A percentile compares a stretch with the other conserved stretches of the same genome.
These are phyloP conservation scores for Buceros bicornis DNA, from an alignment of 2,797 vertebrate species.

Conservation along the genomic window DNA sequence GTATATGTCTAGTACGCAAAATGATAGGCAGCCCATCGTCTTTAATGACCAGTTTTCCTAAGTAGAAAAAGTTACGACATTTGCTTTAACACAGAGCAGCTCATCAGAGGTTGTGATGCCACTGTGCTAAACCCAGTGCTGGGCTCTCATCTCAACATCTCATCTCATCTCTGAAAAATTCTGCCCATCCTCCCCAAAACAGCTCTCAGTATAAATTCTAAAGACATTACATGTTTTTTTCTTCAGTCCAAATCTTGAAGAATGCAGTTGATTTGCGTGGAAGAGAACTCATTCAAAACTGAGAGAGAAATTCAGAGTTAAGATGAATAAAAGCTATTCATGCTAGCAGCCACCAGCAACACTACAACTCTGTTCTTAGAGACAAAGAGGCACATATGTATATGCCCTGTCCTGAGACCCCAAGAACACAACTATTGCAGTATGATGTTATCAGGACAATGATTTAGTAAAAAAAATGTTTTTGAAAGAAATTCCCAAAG, in stretches of 20 bases:
- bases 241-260: not conserved
- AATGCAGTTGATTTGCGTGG: not conserved
- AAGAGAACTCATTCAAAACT: not conserved
- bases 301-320: not conserved
- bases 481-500: not conserved
- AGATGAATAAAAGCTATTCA: not conserved
- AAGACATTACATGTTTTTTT: not conserved
- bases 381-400: not conserved
- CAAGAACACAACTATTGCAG: not conserved
- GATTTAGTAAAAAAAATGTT: not conserved
- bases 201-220: not conserved
- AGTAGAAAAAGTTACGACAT: not conserved
- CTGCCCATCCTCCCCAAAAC: not conserved
- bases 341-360: not conserved
- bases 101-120: not conserved
- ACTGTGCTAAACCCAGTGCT: not conserved
- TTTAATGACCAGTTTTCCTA: slow-evolving; percentile 93
- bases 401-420: not conserved
- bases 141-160: not conserved
- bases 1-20: slow-evolving; percentile 89
- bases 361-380: not conserved
- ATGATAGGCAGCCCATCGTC: slow-evolving; percentile 85
- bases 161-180: not conserved
- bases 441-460: not conserved
- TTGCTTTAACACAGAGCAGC: not conserved